Conservation (phyloP, 1,140 invertebrate genomes). For the Myzus persicae region DNA sequence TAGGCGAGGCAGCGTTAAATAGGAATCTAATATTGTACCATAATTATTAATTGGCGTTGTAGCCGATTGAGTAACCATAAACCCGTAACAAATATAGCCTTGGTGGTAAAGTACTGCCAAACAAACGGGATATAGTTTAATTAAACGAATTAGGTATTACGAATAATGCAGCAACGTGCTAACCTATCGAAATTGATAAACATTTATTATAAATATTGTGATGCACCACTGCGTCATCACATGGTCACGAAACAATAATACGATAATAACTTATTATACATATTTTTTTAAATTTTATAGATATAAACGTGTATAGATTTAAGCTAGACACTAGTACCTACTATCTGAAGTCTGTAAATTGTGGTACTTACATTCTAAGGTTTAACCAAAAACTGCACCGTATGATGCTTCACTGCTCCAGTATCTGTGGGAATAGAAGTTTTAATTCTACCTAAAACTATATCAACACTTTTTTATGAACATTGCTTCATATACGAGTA, state of each 20-base stretch:
- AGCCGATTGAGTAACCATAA: constrained; percentile 27
- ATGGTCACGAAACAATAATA: neutral
- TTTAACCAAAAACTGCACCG: neutral
- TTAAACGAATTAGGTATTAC: constrained; percentile 10
- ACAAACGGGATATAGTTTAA: constrained; percentile 33
- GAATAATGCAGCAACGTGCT: neutral
- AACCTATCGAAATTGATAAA: neutral
- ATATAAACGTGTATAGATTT: neutral
- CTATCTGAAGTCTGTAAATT: neutral
- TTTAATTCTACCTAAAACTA: neutral
- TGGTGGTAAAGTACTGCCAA: constrained; percentile 35
- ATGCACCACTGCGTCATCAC: neutral
- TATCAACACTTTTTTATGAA: neutral
- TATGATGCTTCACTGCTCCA: neutral
- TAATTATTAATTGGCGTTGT: neutral
- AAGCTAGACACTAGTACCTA: neutral
- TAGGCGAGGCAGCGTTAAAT: neutral
- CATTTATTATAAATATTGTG: neutral
- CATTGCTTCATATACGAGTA: neutral
- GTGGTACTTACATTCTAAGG: neutral
- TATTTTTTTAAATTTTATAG: neutral
- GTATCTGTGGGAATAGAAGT: neutral
- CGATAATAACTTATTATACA: neutral
- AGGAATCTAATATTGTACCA: neutral
- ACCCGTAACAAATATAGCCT: constrained; percentile 51